phyloP scores from a whole-genome alignment of 2,113 vertebrate species.

The Oreocharis arfaki region DNA sequence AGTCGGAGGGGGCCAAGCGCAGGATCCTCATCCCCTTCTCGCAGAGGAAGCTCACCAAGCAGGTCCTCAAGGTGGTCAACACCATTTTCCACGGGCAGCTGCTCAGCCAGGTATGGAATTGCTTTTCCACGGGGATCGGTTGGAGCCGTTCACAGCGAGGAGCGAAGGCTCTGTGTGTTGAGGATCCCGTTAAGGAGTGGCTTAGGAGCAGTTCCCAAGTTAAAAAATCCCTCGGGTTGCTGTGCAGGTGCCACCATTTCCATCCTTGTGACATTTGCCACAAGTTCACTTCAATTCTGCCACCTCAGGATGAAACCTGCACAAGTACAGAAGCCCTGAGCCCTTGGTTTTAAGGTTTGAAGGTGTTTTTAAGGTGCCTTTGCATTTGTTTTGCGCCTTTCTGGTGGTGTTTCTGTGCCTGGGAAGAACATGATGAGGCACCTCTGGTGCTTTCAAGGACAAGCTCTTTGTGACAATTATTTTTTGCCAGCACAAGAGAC shows the following conservation, averaged over 20 bases:
- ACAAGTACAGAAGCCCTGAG: neutral
- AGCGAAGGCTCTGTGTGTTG: neutral
- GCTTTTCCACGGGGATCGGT: neutral
- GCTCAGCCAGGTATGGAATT: constrained; percentile 90
- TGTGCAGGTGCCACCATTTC: neutral
- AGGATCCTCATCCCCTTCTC: constrained; percentile 95
- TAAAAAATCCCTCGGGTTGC: neutral
- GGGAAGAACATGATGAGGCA: neutral
- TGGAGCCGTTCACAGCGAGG: neutral
- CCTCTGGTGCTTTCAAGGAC: neutral
- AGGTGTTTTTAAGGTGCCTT: neutral
- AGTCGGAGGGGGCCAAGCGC: constrained; percentile 87
- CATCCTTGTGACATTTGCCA: rapidly evolving
- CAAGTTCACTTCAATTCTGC: neutral
- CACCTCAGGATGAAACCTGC: neutral
- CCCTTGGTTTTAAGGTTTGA: neutral
- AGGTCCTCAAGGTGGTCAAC: constrained; percentile 98
- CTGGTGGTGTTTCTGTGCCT: neutral
- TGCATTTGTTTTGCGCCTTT: neutral
- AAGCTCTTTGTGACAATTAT: neutral
- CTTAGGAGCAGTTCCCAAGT: neutral
- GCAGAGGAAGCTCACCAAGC: constrained; percentile 95
- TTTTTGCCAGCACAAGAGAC: neutral
- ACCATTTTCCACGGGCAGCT: constrained; percentile 99
- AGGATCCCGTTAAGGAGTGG: neutral